Conservation (phyloP, 1,140 invertebrate species). For the Drosophila bifasciata region DNA sequence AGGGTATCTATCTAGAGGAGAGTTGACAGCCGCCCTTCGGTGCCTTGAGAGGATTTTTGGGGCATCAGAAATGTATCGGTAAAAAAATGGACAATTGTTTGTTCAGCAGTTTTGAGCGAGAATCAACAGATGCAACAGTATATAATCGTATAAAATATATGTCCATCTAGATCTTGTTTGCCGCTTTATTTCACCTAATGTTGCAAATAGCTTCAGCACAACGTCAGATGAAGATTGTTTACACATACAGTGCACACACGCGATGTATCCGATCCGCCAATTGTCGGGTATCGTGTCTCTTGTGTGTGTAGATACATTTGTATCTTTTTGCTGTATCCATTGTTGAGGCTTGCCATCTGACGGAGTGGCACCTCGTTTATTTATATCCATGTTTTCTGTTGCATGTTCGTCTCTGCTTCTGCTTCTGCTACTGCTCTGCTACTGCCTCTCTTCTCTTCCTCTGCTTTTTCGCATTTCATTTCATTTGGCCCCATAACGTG, state of each 20-base stretch:
- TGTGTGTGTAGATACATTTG: constrained; percentile 48
- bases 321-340: constrained; percentile 30
- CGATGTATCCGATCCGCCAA: constrained; percentile 52
- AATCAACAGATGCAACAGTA: neutral
- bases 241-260: constrained; percentile 40
- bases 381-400: constrained; percentile 59
- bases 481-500: constrained; percentile 65
- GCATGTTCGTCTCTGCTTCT: constrained; percentile 12
- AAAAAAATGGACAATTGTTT: constrained; percentile 56
- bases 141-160: neutral
- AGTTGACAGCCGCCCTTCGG: constrained; percentile 24
- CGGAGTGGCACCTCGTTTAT: constrained; percentile 35
- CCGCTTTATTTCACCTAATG: constrained; percentile 1
- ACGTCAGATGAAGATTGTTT: constrained; percentile 46
- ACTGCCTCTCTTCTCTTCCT: neutral
- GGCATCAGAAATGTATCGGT: constrained; percentile 45
- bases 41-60: constrained; percentile 17
- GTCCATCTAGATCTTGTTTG: constrained; percentile 18
- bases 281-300: constrained; percentile 27
- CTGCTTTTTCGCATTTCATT: constrained; percentile 62
- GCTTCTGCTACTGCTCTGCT: no score
- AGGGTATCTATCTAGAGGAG: neutral
- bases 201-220: constrained; percentile 35
- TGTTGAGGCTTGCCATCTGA: constrained; percentile 16
- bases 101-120: constrained; percentile 50